A percentile compares a stretch with the other conserved stretches of the same genome.
These are phyloP conservation scores for Anoncus sp. DNA, from an alignment of 2,888 invertebrate genomes.

Conservation along the genomic window DNA sequence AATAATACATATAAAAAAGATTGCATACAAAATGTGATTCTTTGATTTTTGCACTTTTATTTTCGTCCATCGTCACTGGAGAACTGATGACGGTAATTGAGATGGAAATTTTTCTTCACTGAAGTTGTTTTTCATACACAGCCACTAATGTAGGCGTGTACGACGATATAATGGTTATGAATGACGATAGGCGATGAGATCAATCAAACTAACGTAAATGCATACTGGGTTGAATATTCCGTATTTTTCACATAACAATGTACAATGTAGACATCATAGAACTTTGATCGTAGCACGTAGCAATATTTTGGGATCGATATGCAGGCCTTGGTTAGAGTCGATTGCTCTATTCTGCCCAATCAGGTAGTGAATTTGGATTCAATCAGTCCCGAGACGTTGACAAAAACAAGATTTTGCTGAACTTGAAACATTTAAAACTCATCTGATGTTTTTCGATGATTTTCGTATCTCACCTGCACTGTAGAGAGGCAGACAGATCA, in stretches of 20 bases:
- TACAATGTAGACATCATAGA: conserved; percentile 2
- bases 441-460: not conserved
- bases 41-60: too few species aligned
- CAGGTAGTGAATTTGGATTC: conserved; percentile 3
- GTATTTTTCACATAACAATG: conserved; percentile 4
- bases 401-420: conserved; percentile 3
- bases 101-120: too few species aligned
- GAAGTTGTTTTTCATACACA: too few species aligned
- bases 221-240: not conserved
- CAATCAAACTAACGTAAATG: not conserved
- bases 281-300: conserved; percentile 10
- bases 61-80: too few species aligned
- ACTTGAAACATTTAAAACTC: conserved; percentile 24
- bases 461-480: not conserved
- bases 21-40: too few species aligned
- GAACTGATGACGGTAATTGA: too few species aligned
- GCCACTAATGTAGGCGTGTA: too few species aligned
- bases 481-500: conserved; percentile 2
- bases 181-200: not conserved
- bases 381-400: conserved; percentile 9
- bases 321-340: conserved; percentile 11
- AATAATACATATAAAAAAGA: not conserved
- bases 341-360: not conserved
- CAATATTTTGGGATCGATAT: conserved; percentile 23
- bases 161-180: too few species aligned